Conservation (phyloP, 2,888 invertebrate species). For the Drosophila flavopinicola region DNA sequence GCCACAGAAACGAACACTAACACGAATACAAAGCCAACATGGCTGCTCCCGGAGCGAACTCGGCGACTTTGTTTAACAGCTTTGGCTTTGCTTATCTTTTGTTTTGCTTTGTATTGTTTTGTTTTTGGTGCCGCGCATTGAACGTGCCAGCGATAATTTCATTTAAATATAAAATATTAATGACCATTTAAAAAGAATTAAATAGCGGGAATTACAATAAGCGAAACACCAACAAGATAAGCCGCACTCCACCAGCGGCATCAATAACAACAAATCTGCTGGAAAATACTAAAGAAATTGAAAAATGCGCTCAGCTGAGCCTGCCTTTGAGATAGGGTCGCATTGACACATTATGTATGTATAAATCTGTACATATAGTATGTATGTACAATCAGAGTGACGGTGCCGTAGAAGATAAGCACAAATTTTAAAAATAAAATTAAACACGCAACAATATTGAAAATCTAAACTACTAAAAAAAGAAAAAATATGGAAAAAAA, state of each 20-base stretch:
- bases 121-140: slow-evolving; percentile 35
- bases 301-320: slow-evolving; percentile 30
- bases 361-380: slow-evolving; percentile 33
- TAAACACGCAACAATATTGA: slow-evolving; percentile 15
- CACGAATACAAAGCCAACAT: slow-evolving; percentile 16
- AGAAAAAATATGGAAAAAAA: slow-evolving; percentile 29
- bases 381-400: slow-evolving; percentile 49
- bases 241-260: slow-evolving; percentile 9
- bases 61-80: slow-evolving; percentile 46
- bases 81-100: slow-evolving; percentile 32
- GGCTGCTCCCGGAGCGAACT: slow-evolving; percentile 22
- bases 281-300: slow-evolving; percentile 42
- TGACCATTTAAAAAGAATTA: slow-evolving; percentile 47
- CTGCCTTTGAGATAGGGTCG: slow-evolving; percentile 33
- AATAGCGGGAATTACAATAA: slow-evolving; percentile 37
- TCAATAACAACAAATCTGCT: slow-evolving; percentile 23
- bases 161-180: slow-evolving; percentile 69
- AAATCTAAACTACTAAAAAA: slow-evolving; percentile 23
- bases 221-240: slow-evolving; percentile 54
- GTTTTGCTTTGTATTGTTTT: slow-evolving; percentile 30
- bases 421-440: slow-evolving; percentile 34
- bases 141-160: slow-evolving; percentile 55
- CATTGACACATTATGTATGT: too few relatives aligned
- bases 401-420: slow-evolving; percentile 48
- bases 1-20: background rate